These are phyloP conservation scores for Sebastes taczanowskii DNA, from an alignment of 2,797 vertebrate genomes.

Conservation along the genomic window DNA sequence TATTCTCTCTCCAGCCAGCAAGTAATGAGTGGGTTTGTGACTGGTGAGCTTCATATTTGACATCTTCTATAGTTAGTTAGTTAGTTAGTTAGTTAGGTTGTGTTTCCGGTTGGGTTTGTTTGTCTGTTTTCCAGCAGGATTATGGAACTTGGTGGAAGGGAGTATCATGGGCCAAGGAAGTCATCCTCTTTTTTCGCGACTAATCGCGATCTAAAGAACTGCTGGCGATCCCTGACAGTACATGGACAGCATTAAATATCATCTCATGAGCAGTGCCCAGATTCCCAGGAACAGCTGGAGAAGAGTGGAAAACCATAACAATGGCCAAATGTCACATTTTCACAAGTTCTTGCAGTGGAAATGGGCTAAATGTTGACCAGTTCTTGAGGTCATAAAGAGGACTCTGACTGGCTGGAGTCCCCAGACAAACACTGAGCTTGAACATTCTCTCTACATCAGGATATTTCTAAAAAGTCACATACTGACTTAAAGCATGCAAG, in stretches of 20 bases:
- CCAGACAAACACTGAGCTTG: not conserved
- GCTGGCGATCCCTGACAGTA: not conserved
- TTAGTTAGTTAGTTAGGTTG: not conserved
- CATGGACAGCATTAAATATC: not conserved
- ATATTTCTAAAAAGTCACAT: not conserved
- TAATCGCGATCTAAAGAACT: not conserved
- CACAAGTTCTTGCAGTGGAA: not conserved
- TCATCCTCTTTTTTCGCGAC: not conserved
- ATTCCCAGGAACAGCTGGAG: not conserved
- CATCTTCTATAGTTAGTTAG: not conserved
- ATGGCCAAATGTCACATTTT: not conserved
- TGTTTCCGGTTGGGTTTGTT: not conserved
- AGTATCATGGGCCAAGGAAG: not conserved
- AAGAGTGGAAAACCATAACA: not conserved
- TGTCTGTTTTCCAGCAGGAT: not conserved
- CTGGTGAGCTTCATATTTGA: not conserved
- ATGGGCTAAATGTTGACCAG: not conserved
- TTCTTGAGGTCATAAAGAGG: not conserved
- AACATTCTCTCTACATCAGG: not conserved
- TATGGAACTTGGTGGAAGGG: not conserved
- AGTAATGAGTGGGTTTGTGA: not conserved
- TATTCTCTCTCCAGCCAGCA: not conserved
- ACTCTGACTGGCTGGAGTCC: not conserved
- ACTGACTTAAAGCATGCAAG: not conserved
- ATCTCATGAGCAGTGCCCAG: not conserved